Conservation (phyloP, 2,888 invertebrate genomes). For the Drosophila subquinaria region DNA sequence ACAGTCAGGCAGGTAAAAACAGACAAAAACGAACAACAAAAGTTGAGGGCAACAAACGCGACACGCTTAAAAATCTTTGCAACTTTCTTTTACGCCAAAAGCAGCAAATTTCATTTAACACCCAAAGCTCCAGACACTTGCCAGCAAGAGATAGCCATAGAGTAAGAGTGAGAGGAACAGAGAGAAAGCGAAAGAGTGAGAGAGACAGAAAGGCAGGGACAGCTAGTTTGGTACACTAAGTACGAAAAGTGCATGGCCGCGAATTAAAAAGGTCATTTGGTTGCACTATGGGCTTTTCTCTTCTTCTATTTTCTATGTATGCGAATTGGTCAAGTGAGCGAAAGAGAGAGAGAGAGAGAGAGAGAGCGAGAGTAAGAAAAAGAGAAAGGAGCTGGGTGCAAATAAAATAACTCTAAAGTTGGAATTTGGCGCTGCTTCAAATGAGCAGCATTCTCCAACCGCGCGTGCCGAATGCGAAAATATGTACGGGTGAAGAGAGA, state of each 20-base stretch:
- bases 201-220: not conserved
- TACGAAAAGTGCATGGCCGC: slow-evolving; percentile 77
- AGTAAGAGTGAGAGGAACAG: not conserved
- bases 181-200: not conserved
- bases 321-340: slow-evolving; percentile 5
- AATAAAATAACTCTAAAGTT: slow-evolving; percentile 60
- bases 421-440: slow-evolving; percentile 64
- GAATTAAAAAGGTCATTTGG: slow-evolving; percentile 82
- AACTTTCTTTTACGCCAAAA: slow-evolving; percentile 79
- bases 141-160: slow-evolving; percentile 18
- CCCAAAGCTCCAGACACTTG: slow-evolving; percentile 55
- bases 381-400: not conserved
- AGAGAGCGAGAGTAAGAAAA: not conserved
- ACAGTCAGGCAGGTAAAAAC: not conserved
- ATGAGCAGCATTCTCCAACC: slow-evolving; percentile 71
- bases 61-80: slow-evolving; percentile 79
- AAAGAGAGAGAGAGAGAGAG: not conserved
- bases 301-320: slow-evolving; percentile 8
- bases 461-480: slow-evolving; percentile 66
- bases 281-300: slow-evolving; percentile 68
- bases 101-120: slow-evolving; percentile 79
- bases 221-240: slow-evolving; percentile 22
- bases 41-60: slow-evolving; percentile 45
- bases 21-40: slow-evolving; percentile 27
- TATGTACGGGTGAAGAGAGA: not conserved